Percentiles rank a stretch among this genome's conserved stretches.
These are phyloP conservation scores for Smittia aterrima DNA, from an alignment of 2,888 invertebrate species.

Conservation along the genomic window DNA sequence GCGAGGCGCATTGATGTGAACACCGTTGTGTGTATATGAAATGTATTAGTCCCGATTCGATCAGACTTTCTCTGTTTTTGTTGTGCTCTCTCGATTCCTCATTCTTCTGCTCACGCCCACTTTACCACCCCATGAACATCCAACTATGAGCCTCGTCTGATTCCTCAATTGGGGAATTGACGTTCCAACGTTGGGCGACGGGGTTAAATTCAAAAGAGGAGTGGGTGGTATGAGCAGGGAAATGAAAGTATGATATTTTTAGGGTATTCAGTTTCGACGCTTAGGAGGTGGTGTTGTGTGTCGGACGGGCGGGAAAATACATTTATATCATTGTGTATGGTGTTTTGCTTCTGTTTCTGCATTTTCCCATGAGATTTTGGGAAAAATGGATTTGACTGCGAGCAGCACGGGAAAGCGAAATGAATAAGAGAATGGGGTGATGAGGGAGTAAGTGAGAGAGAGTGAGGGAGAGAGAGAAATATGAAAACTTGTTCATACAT, in stretches of 20 bases:
- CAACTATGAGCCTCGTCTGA: constrained; percentile 36
- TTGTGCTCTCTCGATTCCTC: not conserved
- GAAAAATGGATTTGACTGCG: constrained; percentile 41
- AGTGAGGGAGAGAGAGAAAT: constrained; percentile 18
- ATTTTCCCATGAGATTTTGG: constrained; percentile 30
- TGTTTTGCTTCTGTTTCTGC: constrained; percentile 41
- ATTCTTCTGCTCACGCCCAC: not conserved
- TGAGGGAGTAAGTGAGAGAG: not conserved
- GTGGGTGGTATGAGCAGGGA: not conserved
- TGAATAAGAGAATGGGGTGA: not conserved
- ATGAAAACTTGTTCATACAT: constrained; percentile 39
- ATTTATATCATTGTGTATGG: constrained; percentile 41
- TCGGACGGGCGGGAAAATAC: constrained; percentile 30
- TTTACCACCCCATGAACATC: not conserved
- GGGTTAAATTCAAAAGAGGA: constrained; percentile 37
- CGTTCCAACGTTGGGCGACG: constrained; percentile 39
- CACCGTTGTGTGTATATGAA: constrained; percentile 1
- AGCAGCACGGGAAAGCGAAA: constrained; percentile 27
- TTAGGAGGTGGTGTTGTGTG: constrained; percentile 17
- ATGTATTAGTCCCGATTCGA: constrained; percentile 36
- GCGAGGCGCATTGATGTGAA: not conserved
- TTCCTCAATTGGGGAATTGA: constrained; percentile 29
- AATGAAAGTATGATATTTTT: constrained; percentile 41
- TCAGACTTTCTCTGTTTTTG: constrained; percentile 32
- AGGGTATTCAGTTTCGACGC: constrained; percentile 29